Base-by-base conservation (phyloP, 2,113 vertebrate species). In the Oncorhynchus clarkii region DNA sequence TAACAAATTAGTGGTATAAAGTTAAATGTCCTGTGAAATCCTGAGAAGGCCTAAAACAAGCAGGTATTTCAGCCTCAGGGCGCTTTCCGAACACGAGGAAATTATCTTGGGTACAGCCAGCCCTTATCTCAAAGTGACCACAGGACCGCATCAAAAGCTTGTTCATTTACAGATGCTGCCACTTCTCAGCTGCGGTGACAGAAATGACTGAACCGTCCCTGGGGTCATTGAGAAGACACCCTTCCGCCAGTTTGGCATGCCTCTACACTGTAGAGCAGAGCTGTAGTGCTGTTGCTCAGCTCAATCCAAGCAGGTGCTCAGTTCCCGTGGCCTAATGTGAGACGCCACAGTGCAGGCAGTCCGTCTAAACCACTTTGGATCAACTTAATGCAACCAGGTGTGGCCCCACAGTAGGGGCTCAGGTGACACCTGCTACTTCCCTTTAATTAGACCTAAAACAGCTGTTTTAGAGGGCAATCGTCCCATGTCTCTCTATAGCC, bases 1-100 rank as follows among this genome's bases (percentile, higher is more conserved):
- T 90, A 93, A 92, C 91, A 90, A 94, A 95, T 89, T 86, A 93
- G 85, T 87, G 83, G 86, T 86, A 85, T 94, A 85, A 95, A 95
- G 90, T 92, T 90, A 91, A 94, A 93, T 88, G 91, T 90, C 86
- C 94, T 91, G 91, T 95, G 91, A 95, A 96, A 93, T 90, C 89
- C 90, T 89, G 86, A 88, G 78, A 89, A 87, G 87, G 82, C 88
- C 83, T 85, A 87, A 85, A 91, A 91, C 86, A 89, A 92, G 88
- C 90, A 81, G 88, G 88, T 73, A 84, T 89, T 87, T 87, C 85
- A 75, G 91, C 89, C 86, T 81, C 67, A 1, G 81, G 88, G 88
- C 85, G 80, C 76, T 69, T 88, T 86, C 74, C 48, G 57, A 67
- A 57, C 80, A 81, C 82, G 1, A 78, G 82, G 82, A 86, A 88